These are phyloP conservation scores for Corythaeola cristata DNA, from an alignment of 2,113 vertebrate genomes.

Conservation along the genomic window DNA sequence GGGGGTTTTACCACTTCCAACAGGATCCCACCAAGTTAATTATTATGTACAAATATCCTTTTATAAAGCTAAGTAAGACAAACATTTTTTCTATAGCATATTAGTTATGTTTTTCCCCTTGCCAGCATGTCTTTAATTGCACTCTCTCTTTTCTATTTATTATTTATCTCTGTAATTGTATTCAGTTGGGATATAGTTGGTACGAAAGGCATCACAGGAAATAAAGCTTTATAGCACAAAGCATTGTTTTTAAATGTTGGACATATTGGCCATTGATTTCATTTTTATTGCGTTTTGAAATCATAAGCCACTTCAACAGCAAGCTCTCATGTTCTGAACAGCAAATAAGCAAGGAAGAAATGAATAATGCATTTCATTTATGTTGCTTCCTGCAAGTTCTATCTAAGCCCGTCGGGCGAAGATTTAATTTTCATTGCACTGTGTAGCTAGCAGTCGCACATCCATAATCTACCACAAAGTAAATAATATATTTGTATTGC, in stretches of 20 bases:
- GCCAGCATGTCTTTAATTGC: not conserved
- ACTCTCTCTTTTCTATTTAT: not conserved
- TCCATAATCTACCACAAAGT: conserved; percentile 8
- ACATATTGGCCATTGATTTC: not conserved
- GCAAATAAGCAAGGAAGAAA: conserved; percentile 41
- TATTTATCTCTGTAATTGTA: not conserved
- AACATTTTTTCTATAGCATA: not conserved
- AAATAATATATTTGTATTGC: conserved; percentile 16
- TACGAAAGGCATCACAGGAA: not conserved
- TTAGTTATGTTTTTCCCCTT: not conserved
- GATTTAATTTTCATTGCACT: conserved; percentile 40
- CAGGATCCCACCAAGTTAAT: not conserved
- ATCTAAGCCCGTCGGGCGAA: not conserved
- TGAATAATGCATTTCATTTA: conserved; percentile 60
- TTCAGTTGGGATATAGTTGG: not conserved
- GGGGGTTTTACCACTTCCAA: not conserved
- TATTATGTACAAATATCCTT: not conserved
- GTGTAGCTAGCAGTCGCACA: not conserved
- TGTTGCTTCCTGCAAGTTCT: conserved; percentile 4
- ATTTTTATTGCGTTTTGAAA: conserved; percentile 39
- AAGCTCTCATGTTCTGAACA: conserved; percentile 7
- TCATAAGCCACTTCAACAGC: conserved; percentile 11
- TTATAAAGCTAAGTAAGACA: not conserved
- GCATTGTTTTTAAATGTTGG: not conserved
- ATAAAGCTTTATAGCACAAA: not conserved